Evolutionary conservation across 2,888 invertebrate genomes (phyloP).

Genomic region (Zygogramma bicolorata): DNA sequence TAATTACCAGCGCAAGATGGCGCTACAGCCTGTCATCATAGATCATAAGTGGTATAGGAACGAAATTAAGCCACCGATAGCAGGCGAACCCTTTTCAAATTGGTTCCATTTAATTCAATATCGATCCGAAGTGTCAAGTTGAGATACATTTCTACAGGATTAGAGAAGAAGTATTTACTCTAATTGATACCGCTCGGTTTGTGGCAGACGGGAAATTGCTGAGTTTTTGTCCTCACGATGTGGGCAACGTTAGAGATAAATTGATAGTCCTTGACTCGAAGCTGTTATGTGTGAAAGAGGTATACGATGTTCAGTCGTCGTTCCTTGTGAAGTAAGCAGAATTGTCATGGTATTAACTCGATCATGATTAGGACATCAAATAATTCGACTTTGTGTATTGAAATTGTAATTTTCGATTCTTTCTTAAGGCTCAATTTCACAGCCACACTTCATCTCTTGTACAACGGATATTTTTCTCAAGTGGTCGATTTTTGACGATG

Average conservation of each 20-base stretch:
- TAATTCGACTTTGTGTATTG: no score
- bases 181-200: slow-evolving; percentile 19
- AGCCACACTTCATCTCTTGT: no score
- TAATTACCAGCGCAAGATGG: slow-evolving; percentile 59
- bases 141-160: slow-evolving; percentile 8
- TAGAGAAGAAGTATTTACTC: slow-evolving; percentile 28
- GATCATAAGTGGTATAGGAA: slow-evolving; percentile 56
- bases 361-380: no score
- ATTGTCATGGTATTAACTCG: no score
- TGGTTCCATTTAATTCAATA: slow-evolving; percentile 56
- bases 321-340: no score
- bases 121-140: slow-evolving; percentile 42
- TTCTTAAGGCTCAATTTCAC: no score
- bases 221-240: background rate
- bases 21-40: slow-evolving; percentile 57
- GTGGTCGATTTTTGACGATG: no score
- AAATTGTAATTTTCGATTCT: no score
- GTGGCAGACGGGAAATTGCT: background rate
- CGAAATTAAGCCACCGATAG: slow-evolving; percentile 55
- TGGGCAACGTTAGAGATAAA: background rate
- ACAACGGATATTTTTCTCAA: no score
- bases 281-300: no score
- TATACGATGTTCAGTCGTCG: no score
- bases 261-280: background rate
- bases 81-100: slow-evolving; percentile 55